A percentile compares a stretch with the other conserved stretches of the same genome.
These are phyloP conservation scores for Calameuta pallipes DNA, from an alignment of 2,888 invertebrate species.

Conservation along the genomic window DNA sequence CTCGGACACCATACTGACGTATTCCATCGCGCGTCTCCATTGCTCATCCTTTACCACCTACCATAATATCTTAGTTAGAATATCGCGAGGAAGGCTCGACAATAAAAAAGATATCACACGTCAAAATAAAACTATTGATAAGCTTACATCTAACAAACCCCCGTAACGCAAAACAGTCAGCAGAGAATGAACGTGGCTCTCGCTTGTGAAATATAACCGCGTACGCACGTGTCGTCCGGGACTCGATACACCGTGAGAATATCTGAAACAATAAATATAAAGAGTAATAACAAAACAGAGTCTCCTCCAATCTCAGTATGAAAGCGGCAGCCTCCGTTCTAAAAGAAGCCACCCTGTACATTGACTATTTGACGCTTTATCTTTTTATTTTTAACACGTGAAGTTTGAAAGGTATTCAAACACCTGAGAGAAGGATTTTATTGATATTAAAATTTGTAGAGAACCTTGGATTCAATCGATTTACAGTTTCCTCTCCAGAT, in stretches of 20 bases:
- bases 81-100: slow-evolving; percentile 8
- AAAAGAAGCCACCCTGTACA: background rate
- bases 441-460: background rate
- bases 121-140: slow-evolving; percentile 13
- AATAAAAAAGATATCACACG: slow-evolving; percentile 9
- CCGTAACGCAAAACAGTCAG: slow-evolving; percentile 95
- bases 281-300: slow-evolving; percentile 6
- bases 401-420: background rate
- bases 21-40: slow-evolving; percentile 99
- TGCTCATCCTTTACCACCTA: slow-evolving; percentile 90
- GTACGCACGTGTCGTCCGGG: slow-evolving; percentile 98
- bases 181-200: slow-evolving; percentile 98
- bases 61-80: slow-evolving; percentile 16
- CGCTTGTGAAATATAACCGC: slow-evolving; percentile 98
- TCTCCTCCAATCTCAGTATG: background rate
- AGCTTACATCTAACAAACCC: slow-evolving; percentile 84
- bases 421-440: background rate
- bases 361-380: background rate
- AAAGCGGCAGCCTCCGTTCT: background rate
- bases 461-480: slow-evolving; percentile 92
- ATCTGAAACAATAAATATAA: slow-evolving; percentile 68
- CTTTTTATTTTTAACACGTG: background rate
- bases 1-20: slow-evolving; percentile 96
- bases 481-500: slow-evolving; percentile 91
- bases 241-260: slow-evolving; percentile 97